phyloP scores from a whole-genome alignment of 2,797 vertebrate species.

The Pampus argenteus region DNA sequence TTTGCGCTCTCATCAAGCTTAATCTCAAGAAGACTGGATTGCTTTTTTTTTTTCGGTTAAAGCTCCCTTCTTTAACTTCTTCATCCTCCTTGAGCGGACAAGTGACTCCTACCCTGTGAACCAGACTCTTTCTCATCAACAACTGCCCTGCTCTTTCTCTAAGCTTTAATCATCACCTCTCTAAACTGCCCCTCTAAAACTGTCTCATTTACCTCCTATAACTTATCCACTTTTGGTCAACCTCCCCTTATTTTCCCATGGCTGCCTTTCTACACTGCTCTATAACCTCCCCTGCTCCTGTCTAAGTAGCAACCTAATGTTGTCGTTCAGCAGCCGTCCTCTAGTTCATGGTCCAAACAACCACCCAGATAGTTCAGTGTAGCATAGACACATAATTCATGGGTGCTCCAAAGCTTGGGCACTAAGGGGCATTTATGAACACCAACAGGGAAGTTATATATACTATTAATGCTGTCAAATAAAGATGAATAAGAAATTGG shows the following conservation, averaged over 20 bases:
- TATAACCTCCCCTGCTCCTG: not conserved
- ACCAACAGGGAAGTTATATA: not conserved
- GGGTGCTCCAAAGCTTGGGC: not conserved
- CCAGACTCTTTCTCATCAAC: slow-evolving; percentile 20
- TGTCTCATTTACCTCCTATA: slow-evolving; percentile 33
- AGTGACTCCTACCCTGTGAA: not conserved
- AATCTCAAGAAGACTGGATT: slow-evolving; percentile 1
- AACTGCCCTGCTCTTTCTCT: slow-evolving; percentile 11
- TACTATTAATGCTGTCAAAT: not conserved
- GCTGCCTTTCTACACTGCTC: not conserved
- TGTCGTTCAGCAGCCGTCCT: not conserved
- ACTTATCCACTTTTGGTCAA: slow-evolving; percentile 33
- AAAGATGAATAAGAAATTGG: not conserved
- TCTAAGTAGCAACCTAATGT: too few species aligned
- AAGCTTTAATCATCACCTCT: slow-evolving; percentile 37
- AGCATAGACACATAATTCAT: not conserved
- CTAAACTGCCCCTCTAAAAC: slow-evolving; percentile 21
- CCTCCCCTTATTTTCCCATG: slow-evolving; percentile 28
- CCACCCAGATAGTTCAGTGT: not conserved
- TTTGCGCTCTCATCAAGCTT: not conserved
- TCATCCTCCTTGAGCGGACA: not conserved
- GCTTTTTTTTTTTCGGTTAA: not conserved
- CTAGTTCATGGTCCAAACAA: not conserved
- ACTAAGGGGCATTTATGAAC: not conserved
- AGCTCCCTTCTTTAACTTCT: not conserved